Conservation (phyloP, 2,797 vertebrate species). For the Anguilla pacifica region DNA sequence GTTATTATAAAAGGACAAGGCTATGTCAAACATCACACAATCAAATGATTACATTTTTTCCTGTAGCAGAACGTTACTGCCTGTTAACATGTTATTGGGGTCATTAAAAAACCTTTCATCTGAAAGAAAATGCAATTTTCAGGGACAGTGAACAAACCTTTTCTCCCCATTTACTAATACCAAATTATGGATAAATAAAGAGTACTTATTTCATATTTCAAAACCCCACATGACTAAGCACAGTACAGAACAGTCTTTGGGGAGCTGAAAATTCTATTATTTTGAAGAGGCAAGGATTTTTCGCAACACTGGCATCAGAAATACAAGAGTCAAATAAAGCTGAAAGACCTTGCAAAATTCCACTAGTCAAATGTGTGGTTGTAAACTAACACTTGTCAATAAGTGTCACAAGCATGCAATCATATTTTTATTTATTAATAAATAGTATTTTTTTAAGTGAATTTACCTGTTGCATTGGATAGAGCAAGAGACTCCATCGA, state of each 20-base stretch:
- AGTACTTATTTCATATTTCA: neutral
- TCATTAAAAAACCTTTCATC: no score
- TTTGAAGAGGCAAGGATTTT: neutral
- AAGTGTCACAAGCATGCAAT: neutral
- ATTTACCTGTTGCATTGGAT: slow-evolving; percentile 90
- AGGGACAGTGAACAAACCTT: no score
- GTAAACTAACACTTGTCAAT: neutral
- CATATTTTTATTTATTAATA: neutral
- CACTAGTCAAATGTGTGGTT: neutral
- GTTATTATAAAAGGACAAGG: no score
- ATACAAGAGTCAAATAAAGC: neutral
- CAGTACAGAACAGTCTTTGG: neutral
- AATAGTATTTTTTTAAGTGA: neutral
- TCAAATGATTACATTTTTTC: no score
- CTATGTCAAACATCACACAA: no score
- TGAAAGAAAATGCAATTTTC: no score
- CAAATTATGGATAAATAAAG: no score
- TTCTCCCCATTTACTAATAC: no score
- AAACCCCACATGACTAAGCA: neutral
- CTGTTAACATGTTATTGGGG: no score
- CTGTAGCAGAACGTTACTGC: no score
- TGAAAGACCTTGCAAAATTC: neutral
- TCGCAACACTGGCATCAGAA: neutral
- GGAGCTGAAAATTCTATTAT: neutral
- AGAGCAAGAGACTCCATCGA: slow-evolving; percentile 93